Percentiles rank a stretch among this genome's conserved stretches.
Conservation (phyloP, 2,797 vertebrate genomes). For the Calcarius lapponicus region DNA sequence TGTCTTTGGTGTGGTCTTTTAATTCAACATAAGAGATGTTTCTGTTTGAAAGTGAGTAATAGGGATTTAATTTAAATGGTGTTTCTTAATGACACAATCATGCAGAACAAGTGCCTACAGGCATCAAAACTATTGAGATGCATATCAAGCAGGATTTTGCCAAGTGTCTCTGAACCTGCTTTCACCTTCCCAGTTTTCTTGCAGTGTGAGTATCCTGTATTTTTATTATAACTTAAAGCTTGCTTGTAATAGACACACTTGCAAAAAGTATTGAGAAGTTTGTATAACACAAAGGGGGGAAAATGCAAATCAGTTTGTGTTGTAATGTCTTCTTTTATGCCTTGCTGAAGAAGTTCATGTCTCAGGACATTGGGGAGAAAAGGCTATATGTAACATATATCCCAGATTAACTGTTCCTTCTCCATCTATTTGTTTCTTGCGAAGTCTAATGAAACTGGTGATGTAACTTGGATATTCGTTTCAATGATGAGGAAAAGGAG, state of each 20-base stretch:
- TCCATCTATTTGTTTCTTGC: background rate
- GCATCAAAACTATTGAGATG: background rate
- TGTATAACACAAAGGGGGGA: background rate
- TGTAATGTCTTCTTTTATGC: background rate
- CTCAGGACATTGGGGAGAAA: background rate
- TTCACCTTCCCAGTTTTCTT: background rate
- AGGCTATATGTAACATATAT: background rate
- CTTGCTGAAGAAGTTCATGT: background rate
- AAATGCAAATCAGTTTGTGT: background rate
- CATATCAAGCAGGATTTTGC: constrained; percentile 2
- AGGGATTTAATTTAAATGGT: background rate
- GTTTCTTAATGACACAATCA: background rate
- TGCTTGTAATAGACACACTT: background rate
- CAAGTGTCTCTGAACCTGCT: background rate
- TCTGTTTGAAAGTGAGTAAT: background rate
- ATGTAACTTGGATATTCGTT: background rate
- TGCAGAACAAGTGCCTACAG: background rate
- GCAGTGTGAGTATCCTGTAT: background rate
- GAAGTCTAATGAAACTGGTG: background rate
- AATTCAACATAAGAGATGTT: background rate
- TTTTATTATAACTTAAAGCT: background rate
- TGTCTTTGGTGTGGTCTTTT: background rate
- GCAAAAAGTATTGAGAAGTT: background rate
- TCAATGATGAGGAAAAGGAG: background rate
- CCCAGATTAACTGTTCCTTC: background rate